These are phyloP conservation scores for Araneus ventricosus DNA, from an alignment of 1,140 invertebrate genomes.

Conservation along the genomic window DNA sequence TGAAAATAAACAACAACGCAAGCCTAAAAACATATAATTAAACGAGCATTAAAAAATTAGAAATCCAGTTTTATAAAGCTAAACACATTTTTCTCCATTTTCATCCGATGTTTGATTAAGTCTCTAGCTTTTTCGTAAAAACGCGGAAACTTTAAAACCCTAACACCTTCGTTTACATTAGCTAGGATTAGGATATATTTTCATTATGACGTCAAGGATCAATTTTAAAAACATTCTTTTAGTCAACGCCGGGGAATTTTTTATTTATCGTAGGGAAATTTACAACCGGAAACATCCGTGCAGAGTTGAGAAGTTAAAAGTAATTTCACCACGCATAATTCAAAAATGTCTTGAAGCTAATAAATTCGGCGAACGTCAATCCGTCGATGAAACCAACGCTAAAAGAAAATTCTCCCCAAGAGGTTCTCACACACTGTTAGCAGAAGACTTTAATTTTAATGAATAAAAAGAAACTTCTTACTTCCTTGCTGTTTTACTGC, in stretches of 20 bases:
- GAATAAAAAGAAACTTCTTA: neutral
- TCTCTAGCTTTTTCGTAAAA: neutral
- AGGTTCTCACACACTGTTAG: neutral
- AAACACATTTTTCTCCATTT: neutral
- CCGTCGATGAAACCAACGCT: neutral
- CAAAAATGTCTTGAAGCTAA: slow-evolving; percentile 41
- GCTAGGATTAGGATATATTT: neutral
- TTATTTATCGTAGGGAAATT: neutral
- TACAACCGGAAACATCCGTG: neutral
- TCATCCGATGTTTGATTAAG: neutral
- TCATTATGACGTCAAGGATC: neutral
- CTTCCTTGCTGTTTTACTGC: neutral
- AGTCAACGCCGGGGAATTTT: neutral
- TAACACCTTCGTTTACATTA: neutral
- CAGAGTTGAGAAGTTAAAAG: slow-evolving; percentile 11
- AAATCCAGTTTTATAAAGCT: too few relatives aligned
- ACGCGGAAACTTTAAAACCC: neutral
- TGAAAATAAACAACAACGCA: too few relatives aligned
- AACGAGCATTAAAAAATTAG: too few relatives aligned
- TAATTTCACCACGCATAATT: slow-evolving; percentile 1
- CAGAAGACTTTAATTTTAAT: neutral
- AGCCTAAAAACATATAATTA: too few relatives aligned
- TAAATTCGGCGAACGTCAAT: slow-evolving; percentile 18
- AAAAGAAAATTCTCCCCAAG: neutral
- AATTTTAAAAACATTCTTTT: slow-evolving; percentile 3